Base-by-base conservation (phyloP, 2,797 vertebrate genomes). In the Gymnoscopelus braueri region DNA sequence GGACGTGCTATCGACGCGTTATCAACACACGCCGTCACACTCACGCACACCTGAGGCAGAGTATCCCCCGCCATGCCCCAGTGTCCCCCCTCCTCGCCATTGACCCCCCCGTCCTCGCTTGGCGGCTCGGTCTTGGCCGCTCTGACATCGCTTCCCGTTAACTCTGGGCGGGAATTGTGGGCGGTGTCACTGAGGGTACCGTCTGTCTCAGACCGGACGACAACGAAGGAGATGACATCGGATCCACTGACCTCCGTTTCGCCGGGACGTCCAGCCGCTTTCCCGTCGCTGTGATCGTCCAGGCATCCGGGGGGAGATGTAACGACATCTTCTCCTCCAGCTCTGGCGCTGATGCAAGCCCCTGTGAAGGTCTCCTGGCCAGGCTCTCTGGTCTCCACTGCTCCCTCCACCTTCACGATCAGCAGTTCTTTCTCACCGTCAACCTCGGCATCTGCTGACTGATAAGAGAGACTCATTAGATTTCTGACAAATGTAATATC, bases 211-310 rank as follows among this genome's bases (percentile, higher is more conserved):
- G 78, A 80, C 60, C 56, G 77, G 77, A 64, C 55, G 72, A 74
- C 81, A 79, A 87, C 77, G 74, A 84, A 76, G 74, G 70, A 59
- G 76, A 76, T 5, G 74, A 60, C 4, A 68, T 87, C 80, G 55
- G 87, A 84, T 83, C 85, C 87, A 91, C 88, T 91, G 88, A 91
- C 88, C 88, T 90, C 89, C 81, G 29, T 76, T 69, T 67, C 55
- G 49, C 62, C 68, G 75, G 9, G 14, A 14, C 0, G 5, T 69
- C 62, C 15, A 19, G 47, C n/a, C 3, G 44, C 39, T 44, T 1
- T 15, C 3, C 15, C 3, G 0, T 32, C 10, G 13, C 39, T 5
- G 51, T 0, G 1, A 0, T 71, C 58, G 53, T 58, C 53, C 0
- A 12, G 51, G 57, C 69, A 2, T 2, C 58, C 8, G 0, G 67